These are phyloP conservation scores for Barypeithes pellucidus DNA, from an alignment of 2,888 invertebrate species.

Conservation along the genomic window DNA sequence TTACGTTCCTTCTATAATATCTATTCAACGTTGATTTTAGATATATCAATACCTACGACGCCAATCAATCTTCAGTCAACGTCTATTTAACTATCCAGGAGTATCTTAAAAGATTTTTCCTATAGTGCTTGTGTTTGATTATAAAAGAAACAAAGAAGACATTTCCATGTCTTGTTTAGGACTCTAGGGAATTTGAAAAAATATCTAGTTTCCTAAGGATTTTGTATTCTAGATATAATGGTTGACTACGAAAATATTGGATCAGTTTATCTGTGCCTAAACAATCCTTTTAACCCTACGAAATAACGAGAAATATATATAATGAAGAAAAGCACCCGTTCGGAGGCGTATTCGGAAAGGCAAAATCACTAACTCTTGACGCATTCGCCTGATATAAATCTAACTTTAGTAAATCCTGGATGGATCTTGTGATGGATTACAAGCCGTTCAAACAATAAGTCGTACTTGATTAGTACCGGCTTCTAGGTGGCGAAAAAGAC, in stretches of 20 bases:
- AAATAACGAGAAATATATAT: slow-evolving; percentile 16
- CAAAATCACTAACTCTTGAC: slow-evolving; percentile 34
- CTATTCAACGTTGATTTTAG: too few species aligned
- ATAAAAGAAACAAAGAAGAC: too few species aligned
- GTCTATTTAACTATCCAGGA: too few species aligned
- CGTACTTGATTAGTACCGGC: slow-evolving; percentile 23
- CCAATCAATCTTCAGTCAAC: too few species aligned
- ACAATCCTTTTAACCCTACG: slow-evolving; percentile 35
- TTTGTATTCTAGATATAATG: too few species aligned
- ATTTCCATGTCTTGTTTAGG: too few species aligned
- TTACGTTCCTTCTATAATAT: too few species aligned
- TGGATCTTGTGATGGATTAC: slow-evolving; percentile 44
- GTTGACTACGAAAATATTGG: slow-evolving; percentile 8
- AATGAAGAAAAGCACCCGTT: slow-evolving; percentile 12
- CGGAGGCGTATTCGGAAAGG: slow-evolving; percentile 27
- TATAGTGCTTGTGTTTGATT: too few species aligned
- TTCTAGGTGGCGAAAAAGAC: neutral
- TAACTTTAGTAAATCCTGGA: slow-evolving; percentile 27
- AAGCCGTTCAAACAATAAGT: slow-evolving; percentile 30
- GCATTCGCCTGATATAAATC: slow-evolving; percentile 42
- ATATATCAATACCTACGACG: too few species aligned
- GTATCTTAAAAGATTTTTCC: too few species aligned
- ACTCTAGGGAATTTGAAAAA: too few species aligned
- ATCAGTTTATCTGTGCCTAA: neutral
- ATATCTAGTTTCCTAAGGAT: too few species aligned